Conservation (phyloP, 2,797 vertebrate species). For the Tauraco hartlaubi region DNA sequence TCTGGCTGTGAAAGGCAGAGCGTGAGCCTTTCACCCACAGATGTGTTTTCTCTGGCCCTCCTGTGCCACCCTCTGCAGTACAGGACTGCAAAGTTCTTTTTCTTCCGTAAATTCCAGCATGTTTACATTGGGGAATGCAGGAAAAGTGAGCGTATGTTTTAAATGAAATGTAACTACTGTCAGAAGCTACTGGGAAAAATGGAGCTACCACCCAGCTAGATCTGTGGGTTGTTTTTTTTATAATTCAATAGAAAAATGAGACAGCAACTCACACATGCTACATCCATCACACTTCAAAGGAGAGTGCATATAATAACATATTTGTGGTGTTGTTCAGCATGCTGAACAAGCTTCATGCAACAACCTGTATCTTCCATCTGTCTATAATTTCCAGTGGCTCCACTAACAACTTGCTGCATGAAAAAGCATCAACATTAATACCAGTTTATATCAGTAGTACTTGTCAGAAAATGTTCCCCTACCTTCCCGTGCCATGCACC, state of each 20-base stretch:
- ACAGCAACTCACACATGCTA: constrained; percentile 48
- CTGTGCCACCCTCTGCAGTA: constrained; percentile 5
- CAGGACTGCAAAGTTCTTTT: constrained; percentile 22
- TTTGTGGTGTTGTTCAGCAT: constrained; percentile 35
- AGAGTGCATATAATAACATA: constrained; percentile 6
- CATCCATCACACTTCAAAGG: constrained; percentile 55
- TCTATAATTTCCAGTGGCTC: constrained; percentile 46
- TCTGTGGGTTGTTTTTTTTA: not conserved
- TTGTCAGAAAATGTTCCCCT: constrained; percentile 16
- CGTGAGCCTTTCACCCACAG: not conserved
- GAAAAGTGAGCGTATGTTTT: constrained; percentile 48
- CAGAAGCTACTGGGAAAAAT: constrained; percentile 60
- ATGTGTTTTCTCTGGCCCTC: constrained; percentile 51
- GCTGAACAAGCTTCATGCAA: constrained; percentile 34
- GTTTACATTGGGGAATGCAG: constrained; percentile 47
- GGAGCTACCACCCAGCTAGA: constrained; percentile 50
- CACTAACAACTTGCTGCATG: constrained; percentile 12
- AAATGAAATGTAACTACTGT: constrained; percentile 68
- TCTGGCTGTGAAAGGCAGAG: constrained; percentile 18
- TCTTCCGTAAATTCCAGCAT: constrained; percentile 45
- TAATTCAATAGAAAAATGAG: constrained; percentile 67
- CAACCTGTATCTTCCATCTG: constrained; percentile 66
- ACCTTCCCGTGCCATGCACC: not conserved
- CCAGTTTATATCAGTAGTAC: constrained; percentile 21
- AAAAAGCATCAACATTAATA: constrained; percentile 26